Evolutionary conservation across 53 echinoderm and acorn worm genomes (phyloP), one percentile per base, ranked within the genome.

Genomic region (Echinarachnius parma): DNA sequence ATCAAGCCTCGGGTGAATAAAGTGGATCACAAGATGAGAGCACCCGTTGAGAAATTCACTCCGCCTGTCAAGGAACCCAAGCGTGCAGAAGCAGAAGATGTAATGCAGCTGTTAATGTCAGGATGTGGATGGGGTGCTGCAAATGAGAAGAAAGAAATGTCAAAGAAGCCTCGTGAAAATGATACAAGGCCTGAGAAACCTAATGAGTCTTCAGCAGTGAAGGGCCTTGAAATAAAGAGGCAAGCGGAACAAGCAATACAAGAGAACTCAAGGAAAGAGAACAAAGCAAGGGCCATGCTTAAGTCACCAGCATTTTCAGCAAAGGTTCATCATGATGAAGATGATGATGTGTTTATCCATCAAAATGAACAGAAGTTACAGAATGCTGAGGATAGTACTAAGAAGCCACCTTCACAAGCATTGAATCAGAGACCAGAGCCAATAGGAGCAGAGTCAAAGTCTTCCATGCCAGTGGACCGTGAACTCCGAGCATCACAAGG

Each of bases 41-140:
- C 10, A 50, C 4, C 52, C 4, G 42, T 39, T 9, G 42, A 39
- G 7, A 39, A 39, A 50, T 16, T 18, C 15, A 50, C 15, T 50
- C 9, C 13, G 19, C 10, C 52, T 19, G 20, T 4, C 28, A 45
- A 72, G 28, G 74, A 72, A 27, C 29, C 20, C 16, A 56, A 57
- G 7, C 13, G 56, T 23, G 57, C 24, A 21, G 27, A 55, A 28
- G 35, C 34, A 22, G 57, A 83, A 60, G 66, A 83, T 55, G 67
- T 83, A 19, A 77, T 77, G 24, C 77, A 83, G 69, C 49, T 83
- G 9, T 61, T 83, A 24, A 24, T 77, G 25, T 19, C 21, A 48
- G 74, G 74, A n/a, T 56, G 55, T 37, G 37, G 39, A n/a, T 72
- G 62, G 78, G 54, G 53, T 46, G 27, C 33, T 14, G 53, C 33